A percentile compares a stretch with the other conserved stretches of the same genome.
These are phyloP conservation scores for Aphaenogaster rudis DNA, from an alignment of 1,140 invertebrate genomes.

Conservation along the genomic window DNA sequence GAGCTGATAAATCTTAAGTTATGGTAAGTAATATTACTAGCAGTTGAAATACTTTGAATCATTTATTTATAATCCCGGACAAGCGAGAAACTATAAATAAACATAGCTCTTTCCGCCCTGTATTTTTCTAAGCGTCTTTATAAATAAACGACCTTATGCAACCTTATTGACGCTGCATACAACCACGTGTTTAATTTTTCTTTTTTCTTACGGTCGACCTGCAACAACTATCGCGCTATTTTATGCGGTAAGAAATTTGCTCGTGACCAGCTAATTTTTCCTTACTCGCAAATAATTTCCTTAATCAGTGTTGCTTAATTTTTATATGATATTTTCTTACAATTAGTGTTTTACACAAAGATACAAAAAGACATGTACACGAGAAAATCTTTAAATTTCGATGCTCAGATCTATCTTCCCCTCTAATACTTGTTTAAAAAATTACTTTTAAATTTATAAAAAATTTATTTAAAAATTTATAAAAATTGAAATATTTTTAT, in stretches of 20 bases:
- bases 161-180: conserved; percentile 54
- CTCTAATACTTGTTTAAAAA: not conserved
- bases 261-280: not conserved
- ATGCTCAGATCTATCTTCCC: too few relatives aligned
- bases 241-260: conserved; percentile 46
- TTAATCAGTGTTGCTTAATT: conserved; percentile 22
- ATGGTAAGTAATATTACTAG: conserved; percentile 19
- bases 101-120: conserved; percentile 48
- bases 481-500: too few relatives aligned
- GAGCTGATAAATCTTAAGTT: conserved; percentile 22
- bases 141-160: conserved; percentile 65
- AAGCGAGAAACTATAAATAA: conserved; percentile 58
- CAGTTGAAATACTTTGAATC: conserved; percentile 43
- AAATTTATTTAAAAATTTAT: too few relatives aligned
- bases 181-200: conserved; percentile 50
- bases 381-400: not conserved
- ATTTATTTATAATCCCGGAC: conserved; percentile 61
- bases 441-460: not conserved
- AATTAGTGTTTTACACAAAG: not conserved
- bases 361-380: not conserved
- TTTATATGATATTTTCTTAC: not conserved
- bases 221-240: conserved; percentile 50
- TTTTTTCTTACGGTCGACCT: conserved; percentile 58
- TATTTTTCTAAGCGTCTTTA: conserved; percentile 60
- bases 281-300: conserved; percentile 23